Conservation (phyloP, 2,113 vertebrate genomes). For the Lates calcarifer region DNA sequence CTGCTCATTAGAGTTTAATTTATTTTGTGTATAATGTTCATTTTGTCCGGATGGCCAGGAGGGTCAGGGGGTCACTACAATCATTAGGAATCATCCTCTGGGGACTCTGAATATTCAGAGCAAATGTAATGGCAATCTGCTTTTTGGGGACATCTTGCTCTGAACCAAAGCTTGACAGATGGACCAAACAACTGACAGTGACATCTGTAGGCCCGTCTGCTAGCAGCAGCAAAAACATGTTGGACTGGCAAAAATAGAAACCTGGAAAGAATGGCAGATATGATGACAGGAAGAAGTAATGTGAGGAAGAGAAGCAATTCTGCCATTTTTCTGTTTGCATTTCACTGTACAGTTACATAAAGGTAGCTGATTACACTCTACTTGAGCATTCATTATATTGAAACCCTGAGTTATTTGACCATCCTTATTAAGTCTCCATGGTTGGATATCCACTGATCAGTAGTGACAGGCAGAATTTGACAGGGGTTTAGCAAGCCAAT, state of each 20-base stretch:
- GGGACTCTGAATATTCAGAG: constrained; percentile 60
- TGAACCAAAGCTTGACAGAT: constrained; percentile 53
- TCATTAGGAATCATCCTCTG: constrained; percentile 20
- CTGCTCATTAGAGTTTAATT: background rate
- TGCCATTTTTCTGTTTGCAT: background rate
- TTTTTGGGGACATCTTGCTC: constrained; percentile 32
- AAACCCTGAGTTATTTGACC: background rate
- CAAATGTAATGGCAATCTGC: constrained; percentile 56
- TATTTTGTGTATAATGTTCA: constrained; percentile 5
- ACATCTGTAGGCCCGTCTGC: constrained; percentile 61
- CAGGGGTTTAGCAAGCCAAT: constrained; percentile 57
- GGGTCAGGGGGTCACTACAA: constrained; percentile 13
- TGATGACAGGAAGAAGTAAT: background rate
- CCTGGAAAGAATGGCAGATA: background rate
- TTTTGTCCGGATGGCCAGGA: background rate
- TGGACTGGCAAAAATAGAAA: constrained; percentile 34
- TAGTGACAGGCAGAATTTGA: constrained; percentile 40
- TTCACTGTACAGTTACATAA: background rate
- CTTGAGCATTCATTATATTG: background rate
- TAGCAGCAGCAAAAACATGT: constrained; percentile 37
- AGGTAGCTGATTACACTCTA: fast-evolving
- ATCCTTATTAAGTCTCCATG: background rate
- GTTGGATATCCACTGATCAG: constrained; percentile 34
- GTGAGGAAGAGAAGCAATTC: background rate
- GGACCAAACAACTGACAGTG: constrained; percentile 55